Evolutionary conservation across 2,888 invertebrate genomes (phyloP).

Genomic region (Alloscopus bannaensis): DNA sequence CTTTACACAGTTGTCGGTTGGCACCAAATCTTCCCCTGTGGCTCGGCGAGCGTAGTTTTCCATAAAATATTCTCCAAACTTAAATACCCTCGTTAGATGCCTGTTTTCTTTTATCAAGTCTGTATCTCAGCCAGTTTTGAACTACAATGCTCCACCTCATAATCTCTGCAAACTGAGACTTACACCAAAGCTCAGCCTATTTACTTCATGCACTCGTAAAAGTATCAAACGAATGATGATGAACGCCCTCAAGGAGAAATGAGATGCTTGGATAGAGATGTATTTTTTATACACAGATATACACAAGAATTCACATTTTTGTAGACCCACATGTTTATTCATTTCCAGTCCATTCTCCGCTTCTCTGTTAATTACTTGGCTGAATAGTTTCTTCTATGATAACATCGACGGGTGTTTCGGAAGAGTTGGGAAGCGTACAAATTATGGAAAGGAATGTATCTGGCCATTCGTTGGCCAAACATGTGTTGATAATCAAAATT

Average conservation of each 20-base stretch:
- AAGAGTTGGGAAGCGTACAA: not conserved
- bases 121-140: not conserved
- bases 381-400: conserved; percentile 17
- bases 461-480: too few relatives aligned
- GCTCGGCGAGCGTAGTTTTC: not conserved
- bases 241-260: too few relatives aligned
- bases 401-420: too few relatives aligned
- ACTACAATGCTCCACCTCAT: too few relatives aligned
- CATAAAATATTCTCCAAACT: not conserved
- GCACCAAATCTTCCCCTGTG: not conserved
- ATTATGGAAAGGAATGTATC: too few relatives aligned
- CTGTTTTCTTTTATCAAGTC: not conserved
- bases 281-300: not conserved
- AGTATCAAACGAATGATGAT: too few relatives aligned
- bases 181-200: too few relatives aligned
- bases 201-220: too few relatives aligned
- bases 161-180: not conserved
- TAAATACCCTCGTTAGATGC: not conserved
- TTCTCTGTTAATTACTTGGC: conserved; percentile 31
- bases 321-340: conserved; percentile 1
- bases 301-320: not conserved
- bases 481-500: too few relatives aligned
- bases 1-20: not conserved
- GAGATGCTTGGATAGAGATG: too few relatives aligned
- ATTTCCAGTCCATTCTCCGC: not conserved